Base-by-base conservation (phyloP, 1,140 invertebrate genomes). In the Drosophila prosaltans region DNA sequence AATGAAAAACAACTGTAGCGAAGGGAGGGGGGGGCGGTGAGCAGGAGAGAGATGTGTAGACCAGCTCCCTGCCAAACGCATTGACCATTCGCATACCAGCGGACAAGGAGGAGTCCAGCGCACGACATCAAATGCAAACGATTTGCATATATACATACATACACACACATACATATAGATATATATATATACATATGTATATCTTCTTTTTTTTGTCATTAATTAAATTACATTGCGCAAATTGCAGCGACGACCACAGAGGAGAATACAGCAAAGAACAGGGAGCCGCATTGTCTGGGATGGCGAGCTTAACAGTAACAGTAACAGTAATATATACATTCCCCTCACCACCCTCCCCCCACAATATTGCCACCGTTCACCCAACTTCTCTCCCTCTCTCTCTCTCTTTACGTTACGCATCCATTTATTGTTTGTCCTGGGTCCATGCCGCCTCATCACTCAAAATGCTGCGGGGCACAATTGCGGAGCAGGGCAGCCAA, bases 181-280 rank as follows among this genome's bases (percentile, higher is more conserved):
- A 51, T 10, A 48, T 16, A 8, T 7, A 51, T 10, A 51, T 26
- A 9, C 3, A 10, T 36, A 67, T 62, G 11, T 67, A 26, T 6
- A 48, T 32, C 10, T 32, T 62, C 43, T 72, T 79, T 81, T 79
- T 75, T 85, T 91, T 86, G 83, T 83, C 89, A 91, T 91, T 91
- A 91, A 91, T 91, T 91, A 91, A 91, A 91, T 91, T 91, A 91
- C 88, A 91, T 91, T 84, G 88, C 81, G 89, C 78, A 90, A 90
- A 91, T 91, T 91, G 88, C 88, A 81, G 78, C 66, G 55, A 74
- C 73, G 66, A 55, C 69, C 68, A 32, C 66, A 68, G 45, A 45
- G 39, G 36, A 61, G 64, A 16, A 16, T 24, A 58, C 30, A 43
- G 39, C 67, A 69, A 65, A 69, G 45, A 63, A 48, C 30, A 69